phyloP scores from a whole-genome alignment of 2,888 invertebrate genomes.

The Apamea epomidion region DNA sequence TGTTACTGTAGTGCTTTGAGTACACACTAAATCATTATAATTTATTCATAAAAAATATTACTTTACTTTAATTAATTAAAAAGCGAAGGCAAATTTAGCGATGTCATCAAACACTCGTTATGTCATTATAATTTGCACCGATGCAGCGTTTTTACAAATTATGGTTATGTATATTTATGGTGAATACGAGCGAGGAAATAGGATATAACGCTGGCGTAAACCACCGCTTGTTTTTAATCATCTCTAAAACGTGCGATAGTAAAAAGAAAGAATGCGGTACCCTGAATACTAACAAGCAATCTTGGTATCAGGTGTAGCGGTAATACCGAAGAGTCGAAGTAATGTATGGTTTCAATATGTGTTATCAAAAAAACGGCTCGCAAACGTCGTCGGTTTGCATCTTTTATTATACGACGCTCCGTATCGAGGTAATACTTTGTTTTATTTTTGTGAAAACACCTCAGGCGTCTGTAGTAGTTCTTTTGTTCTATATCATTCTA shows the following conservation, averaged over 20 bases:
- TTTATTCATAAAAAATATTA: constrained; percentile 30
- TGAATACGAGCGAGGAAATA: constrained; percentile 22
- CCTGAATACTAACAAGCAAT: constrained; percentile 79
- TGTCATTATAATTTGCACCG: constrained; percentile 52
- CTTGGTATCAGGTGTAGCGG: constrained; percentile 79
- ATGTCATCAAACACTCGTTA: constrained; percentile 32
- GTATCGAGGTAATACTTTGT: constrained; percentile 58
- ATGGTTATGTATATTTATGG: constrained; percentile 23
- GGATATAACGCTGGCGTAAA: constrained; percentile 18
- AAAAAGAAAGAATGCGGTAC: constrained; percentile 71
- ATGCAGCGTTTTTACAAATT: constrained; percentile 43
- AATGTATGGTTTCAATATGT: constrained; percentile 82
- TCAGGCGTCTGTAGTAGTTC: constrained; percentile 43
- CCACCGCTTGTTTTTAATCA: constrained; percentile 61
- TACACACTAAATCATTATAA: not conserved
- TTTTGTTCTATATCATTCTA: constrained; percentile 22
- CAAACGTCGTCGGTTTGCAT: constrained; percentile 70
- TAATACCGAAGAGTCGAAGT: constrained; percentile 74
- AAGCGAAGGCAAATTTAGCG: constrained; percentile 42
- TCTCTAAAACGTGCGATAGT: constrained; percentile 62
- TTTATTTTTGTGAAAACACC: constrained; percentile 55
- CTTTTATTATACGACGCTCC: constrained; percentile 68
- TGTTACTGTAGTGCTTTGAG: not conserved
- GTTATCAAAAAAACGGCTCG: constrained; percentile 70
- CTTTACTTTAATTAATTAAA: constrained; percentile 39